Base-by-base conservation (phyloP, 2,888 invertebrate species). In the Ormia ochracea region DNA sequence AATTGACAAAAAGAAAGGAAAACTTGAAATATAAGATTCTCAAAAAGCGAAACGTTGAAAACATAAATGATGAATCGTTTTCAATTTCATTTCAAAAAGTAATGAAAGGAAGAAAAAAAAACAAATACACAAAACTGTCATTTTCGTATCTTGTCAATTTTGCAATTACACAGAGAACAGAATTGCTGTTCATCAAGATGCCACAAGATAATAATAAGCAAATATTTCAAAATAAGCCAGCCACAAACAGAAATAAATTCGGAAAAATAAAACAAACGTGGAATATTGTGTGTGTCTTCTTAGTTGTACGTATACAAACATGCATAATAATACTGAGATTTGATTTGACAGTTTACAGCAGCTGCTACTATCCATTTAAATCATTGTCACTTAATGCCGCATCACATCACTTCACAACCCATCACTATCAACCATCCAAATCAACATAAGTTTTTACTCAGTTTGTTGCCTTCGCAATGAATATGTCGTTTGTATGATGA, bases 351-450 rank as follows among this genome's bases (percentile, higher is more conserved):
- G 80, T 76, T 63, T 56, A 80, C 80, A 76, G 81, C 61, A 82
- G 81, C 82, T 82, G 82, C 82, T 81, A 78, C 82, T 82, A 80
- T 82, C 80, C 80, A 82, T 79, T 82, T 79, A 81, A 81, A 81
- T 82, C 77, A 82, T 82, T 82, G 82, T 82, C 82, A 81, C 80
- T 82, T 82, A 82, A 75, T 82, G 78, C 81, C 80, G 76, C 79
- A 75, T 66, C 79, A 72, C 79, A 79, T 70, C 74, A 76, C 72
- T 73, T 75, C 80, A 76, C 65, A 80, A 66, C 75, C 79, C 75
- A 75, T 75, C 80, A 76, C 70, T 66, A 80, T 80, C 75, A 80
- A 45, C 52, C 79, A 80, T 58, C 59, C 75, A 72, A 66, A 72
- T 80, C 80, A 76, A 72, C 75, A 76, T 66, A 66, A 75, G 66